Percentiles rank a stretch among this genome's conserved stretches.
phyloP scores from a whole-genome alignment of 2,888 invertebrate genomes.

The Drepana falcataria region DNA sequence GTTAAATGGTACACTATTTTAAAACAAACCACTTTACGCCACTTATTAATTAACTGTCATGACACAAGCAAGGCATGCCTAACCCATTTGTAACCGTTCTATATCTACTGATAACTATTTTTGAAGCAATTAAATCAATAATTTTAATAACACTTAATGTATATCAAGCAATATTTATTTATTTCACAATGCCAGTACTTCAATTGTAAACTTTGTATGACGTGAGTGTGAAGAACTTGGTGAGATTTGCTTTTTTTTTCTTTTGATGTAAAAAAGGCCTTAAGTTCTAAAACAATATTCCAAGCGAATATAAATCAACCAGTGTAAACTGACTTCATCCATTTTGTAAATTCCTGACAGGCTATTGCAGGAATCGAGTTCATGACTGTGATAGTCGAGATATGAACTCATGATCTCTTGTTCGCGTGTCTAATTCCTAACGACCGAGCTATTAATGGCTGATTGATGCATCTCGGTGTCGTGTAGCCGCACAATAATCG shows the following conservation, averaged over 20 bases:
- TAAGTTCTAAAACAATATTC: background rate
- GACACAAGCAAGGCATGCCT: background rate
- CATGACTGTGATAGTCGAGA: background rate
- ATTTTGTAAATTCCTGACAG: background rate
- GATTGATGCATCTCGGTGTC: background rate
- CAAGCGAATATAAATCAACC: slow-evolving; percentile 6
- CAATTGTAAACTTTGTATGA: no score
- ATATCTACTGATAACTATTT: no score
- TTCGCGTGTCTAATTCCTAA: background rate
- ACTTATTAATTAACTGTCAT: background rate
- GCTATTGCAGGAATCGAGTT: background rate
- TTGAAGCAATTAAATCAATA: no score
- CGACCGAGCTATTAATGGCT: background rate
- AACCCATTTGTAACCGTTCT: no score
- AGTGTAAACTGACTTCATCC: no score
- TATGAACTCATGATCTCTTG: background rate
- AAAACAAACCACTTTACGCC: slow-evolving; percentile 9
- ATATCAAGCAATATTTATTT: no score
- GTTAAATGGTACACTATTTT: slow-evolving; percentile 10
- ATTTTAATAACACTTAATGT: no score
- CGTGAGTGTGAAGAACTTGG: no score
- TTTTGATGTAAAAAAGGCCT: no score
- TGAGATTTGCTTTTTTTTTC: no score
- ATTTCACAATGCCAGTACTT: no score
- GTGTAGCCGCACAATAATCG: background rate